Evolutionary conservation across 2,113 vertebrate species (phyloP).

Genomic region (Patagioenas fasciata): DNA sequence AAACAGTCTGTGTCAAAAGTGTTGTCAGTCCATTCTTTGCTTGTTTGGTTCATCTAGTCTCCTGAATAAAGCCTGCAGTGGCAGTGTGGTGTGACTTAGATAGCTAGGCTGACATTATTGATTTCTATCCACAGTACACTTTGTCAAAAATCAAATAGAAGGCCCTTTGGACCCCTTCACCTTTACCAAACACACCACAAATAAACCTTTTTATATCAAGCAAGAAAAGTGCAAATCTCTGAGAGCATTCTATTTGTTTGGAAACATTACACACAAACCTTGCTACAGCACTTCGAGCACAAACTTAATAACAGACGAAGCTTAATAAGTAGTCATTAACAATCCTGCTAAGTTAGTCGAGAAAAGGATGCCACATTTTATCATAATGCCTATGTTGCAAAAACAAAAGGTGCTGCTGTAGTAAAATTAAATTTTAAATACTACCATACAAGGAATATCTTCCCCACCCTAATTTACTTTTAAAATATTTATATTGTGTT

Average conservation of each 20-base stretch:
- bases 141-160: slow-evolving; percentile 99
- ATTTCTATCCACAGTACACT: slow-evolving; percentile 96
- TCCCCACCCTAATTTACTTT: slow-evolving; percentile 65
- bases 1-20: slow-evolving; percentile 92
- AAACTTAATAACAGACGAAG: slow-evolving; percentile 65
- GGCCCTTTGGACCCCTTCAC: slow-evolving; percentile 96
- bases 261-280: slow-evolving; percentile 62
- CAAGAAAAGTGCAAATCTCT: slow-evolving; percentile 62
- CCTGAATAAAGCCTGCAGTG: slow-evolving; percentile 80
- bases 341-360: slow-evolving; percentile 58
- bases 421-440: slow-evolving; percentile 56
- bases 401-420: not conserved
- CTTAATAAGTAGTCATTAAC: slow-evolving; percentile 71
- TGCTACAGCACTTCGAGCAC: not conserved
- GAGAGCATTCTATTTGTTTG: slow-evolving; percentile 56
- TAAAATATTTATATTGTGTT: slow-evolving; percentile 67
- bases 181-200: slow-evolving; percentile 93
- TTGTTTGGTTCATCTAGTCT: slow-evolving; percentile 93
- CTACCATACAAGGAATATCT: slow-evolving; percentile 32
- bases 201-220: slow-evolving; percentile 84
- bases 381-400: not conserved
- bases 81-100: slow-evolving; percentile 78
- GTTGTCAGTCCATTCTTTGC: slow-evolving; percentile 94
- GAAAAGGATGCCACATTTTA: slow-evolving; percentile 37
- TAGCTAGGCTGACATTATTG: slow-evolving; percentile 90